A percentile compares a stretch with the other conserved stretches of the same genome.
Conservation (phyloP, 2,888 invertebrate genomes). For the Pollenia angustigena region DNA sequence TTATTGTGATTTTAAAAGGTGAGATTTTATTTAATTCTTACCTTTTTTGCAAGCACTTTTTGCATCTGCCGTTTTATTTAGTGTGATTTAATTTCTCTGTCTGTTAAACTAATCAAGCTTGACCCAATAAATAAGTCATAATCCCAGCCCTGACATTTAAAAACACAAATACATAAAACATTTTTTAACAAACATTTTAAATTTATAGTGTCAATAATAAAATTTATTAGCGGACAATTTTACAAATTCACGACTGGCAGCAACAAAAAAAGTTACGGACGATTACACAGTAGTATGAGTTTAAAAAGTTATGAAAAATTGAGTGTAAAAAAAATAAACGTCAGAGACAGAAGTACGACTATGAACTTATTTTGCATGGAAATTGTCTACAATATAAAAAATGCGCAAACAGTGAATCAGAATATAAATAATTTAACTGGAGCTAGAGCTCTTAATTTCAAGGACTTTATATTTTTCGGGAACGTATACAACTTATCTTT, state of each 20-base stretch:
- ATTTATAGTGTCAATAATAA: slow-evolving; percentile 43
- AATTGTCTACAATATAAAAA: not conserved
- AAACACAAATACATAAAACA: slow-evolving; percentile 12
- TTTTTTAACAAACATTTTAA: slow-evolving; percentile 17
- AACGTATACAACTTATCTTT: too few relatives aligned
- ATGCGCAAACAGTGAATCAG: too few relatives aligned
- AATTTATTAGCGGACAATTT: slow-evolving; percentile 46
- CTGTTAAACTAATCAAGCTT: not conserved
- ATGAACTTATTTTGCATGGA: not conserved
- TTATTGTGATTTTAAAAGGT: too few relatives aligned
- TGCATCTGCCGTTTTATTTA: too few relatives aligned
- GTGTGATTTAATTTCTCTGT: not conserved
- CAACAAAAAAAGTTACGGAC: not conserved
- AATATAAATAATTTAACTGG: too few relatives aligned
- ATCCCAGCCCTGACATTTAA: not conserved
- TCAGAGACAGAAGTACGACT: not conserved
- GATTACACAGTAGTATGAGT: not conserved
- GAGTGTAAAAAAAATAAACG: not conserved
- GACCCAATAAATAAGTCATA: not conserved
- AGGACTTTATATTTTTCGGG: too few relatives aligned
- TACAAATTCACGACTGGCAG: slow-evolving; percentile 20
- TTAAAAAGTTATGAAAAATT: slow-evolving; percentile 3
- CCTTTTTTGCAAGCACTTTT: too few relatives aligned
- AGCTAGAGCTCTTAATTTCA: too few relatives aligned
- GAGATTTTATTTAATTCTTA: too few relatives aligned